Evolutionary conservation across 2,113 vertebrate genomes (phyloP), one percentile per base, ranked within the genome.

Genomic region (Alces alces): DNA sequence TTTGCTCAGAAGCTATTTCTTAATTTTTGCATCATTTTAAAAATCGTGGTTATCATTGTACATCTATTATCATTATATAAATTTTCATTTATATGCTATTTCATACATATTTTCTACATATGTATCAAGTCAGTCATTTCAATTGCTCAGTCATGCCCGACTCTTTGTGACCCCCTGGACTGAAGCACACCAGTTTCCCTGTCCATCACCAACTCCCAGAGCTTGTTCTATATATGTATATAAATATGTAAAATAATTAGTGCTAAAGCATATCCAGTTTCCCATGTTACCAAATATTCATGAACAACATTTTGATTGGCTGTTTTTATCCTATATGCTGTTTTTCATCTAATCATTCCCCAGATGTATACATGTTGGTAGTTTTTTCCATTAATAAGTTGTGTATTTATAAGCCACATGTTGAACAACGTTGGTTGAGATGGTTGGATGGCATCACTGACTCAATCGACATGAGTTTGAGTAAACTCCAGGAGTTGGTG

Each of bases 351-450:
- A 84, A 43, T 85, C 57, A 92, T 55, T 47, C 16, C 14, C 17
- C 23, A n/a, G 30, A 28, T 61, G 13, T 66, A 55, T 54, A 36
- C 8, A 30, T 3, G 27, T 23, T 33, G 30, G 25, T 61, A 78
- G 8, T 54, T 9, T 25, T 95, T 91, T 89, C 76, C 0, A 36
- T 43, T 73, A 25, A 25, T 43, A 33, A 25, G 13, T 66, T 79
- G 54, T 91, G 10, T 39, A 45, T 52, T 91, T 86, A 73, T 73
- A 93, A 96, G 66, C 52, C 45, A 89, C 39, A 86, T 47, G 30
- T 33, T 54, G 45, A 93, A 90, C 5, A 84, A 55, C 43, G 55
- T 43, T 15, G 52, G n/a, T 70, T 70, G 5, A 70, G n/a, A 70
- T 36, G 64, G 64, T 70, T 70, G 64, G 64, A 21, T 21, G n/a